These are phyloP conservation scores for Neodiprion lecontei DNA, from an alignment of 1,140 invertebrate genomes.

Conservation along the genomic window DNA sequence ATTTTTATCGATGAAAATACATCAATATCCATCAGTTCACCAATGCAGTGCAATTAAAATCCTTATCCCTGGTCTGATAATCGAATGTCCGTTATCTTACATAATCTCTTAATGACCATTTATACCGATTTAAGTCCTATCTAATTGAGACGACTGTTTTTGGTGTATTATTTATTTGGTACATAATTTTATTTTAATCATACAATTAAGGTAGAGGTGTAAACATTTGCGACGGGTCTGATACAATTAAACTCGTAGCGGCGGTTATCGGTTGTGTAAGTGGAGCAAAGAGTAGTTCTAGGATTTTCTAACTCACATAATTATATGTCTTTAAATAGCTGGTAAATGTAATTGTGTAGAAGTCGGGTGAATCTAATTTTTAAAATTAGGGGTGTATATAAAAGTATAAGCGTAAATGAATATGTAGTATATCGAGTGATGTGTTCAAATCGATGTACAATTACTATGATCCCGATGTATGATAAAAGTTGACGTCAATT, in stretches of 20 bases:
- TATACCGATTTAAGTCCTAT: not conserved
- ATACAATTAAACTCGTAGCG: too few relatives aligned
- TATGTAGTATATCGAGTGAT: not conserved
- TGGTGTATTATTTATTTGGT: too few relatives aligned
- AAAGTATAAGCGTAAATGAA: not conserved
- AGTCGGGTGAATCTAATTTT: not conserved
- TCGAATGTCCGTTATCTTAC: not conserved
- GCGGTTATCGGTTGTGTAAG: too few relatives aligned
- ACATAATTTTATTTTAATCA: too few relatives aligned
- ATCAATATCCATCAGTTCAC: not conserved
- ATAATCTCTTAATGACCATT: not conserved
- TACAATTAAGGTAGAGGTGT: too few relatives aligned
- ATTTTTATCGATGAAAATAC: conserved; percentile 3
- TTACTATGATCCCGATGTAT: not conserved
- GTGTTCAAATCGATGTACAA: too few relatives aligned
- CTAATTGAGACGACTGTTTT: not conserved
- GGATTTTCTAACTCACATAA: too few relatives aligned
- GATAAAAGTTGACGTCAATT: conserved; percentile 3
- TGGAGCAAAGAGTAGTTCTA: too few relatives aligned
- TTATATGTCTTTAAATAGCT: too few relatives aligned
- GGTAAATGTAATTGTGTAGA: not conserved
- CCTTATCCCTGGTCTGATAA: not conserved
- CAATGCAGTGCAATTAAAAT: not conserved
- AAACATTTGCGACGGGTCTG: too few relatives aligned
- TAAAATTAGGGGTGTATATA: not conserved